Evolutionary conservation across 1,140 invertebrate species (phyloP), one percentile per base, ranked within the genome.

Genomic region (Hycleus phaleratus): DNA sequence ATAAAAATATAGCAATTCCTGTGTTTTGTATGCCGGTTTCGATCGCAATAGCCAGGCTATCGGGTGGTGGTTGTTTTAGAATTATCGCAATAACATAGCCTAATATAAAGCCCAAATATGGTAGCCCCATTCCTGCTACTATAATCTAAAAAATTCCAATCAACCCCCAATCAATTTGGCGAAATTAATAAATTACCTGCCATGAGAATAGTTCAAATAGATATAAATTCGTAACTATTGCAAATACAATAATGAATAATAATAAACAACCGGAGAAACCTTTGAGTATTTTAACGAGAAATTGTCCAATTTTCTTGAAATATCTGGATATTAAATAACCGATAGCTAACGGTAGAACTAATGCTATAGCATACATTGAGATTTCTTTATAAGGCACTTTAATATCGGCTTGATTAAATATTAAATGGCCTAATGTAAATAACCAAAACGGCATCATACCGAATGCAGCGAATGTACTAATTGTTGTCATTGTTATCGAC

Each of bases 21-120:
- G 93, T 95, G 75, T 97, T 97, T 75, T 97, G 94, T 50, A 97
- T 85, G 42, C 94, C 94, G 10, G 93, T 94, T 78, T 97, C 94
- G 56, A 97, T 87, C 4, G 89, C 85, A 65, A 97, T 94, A 2
- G 94, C 91, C 1, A 93, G 75, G 5, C 85, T 76, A 68, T 96
- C 88, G 11, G 77, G 68, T 38, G 76, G 65, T 4, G 80, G 71
- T 72, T 90, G 87, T 44, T 79, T 75, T 9, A 82, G 79, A 2
- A 87, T 10, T 38, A 74, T 70, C 0, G 88, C 82, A 0, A 81
- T 38, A 4, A 65, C 40, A 50, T 81, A 86, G 26, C 92, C 94
- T 38, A 86, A 75, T 3, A 84, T 40, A 75, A 95, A 98, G 4
- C 95, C 95, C 18, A 90, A 70, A 82, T 88, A 95, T 0, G 95